Base-by-base conservation (phyloP, 2,888 invertebrate species). In the Cryptus armator region DNA sequence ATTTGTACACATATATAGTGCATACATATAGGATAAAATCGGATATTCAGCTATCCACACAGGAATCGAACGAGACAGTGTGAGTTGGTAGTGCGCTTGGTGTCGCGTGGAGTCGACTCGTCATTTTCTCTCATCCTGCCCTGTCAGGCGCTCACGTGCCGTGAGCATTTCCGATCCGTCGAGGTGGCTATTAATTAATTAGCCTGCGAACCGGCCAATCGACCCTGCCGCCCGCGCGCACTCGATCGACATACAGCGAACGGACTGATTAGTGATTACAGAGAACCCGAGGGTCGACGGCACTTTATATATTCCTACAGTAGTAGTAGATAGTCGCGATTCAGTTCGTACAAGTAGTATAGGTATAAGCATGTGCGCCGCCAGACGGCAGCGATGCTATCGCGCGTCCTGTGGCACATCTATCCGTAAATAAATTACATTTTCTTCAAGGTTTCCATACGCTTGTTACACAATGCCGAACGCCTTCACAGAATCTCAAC, bases 121-220 rank as follows among this genome's bases (percentile, higher is more conserved):
- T 71, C 71, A 19, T 53, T 71, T 53, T 71, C 37, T 16, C 71
- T 53, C 71, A 43, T 56, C 71, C 53, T 71, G 24, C 53, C 5
- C 71, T 12, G 53, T 53, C 71, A 10, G 51, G 66, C 6, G 32
- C 68, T 84, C 84, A 76, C 71, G 67, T 67, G 66, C 70, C 51
- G 53, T 68, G 44, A 59, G 37, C 76, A 66, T 62, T 77, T 59
- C 51, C 67, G 44, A 75, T 48, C 68, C 66, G 71, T 79, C 66
- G 87, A 76, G 83, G 85, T 83, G 83, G 86, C 86, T 90, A 88
- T 89, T 90, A 89, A 91, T 91, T 90, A 90, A 90, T 90, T 90
- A 89, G 83, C 87, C 85, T 64, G 83, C 80, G 89, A 89, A 91
- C 85, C 87, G 87, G 70, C 86, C 87, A 88, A 90, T 90, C 90